Evolutionary conservation across 2,888 invertebrate species (phyloP).

Genomic region (Drosophila demipolita): DNA sequence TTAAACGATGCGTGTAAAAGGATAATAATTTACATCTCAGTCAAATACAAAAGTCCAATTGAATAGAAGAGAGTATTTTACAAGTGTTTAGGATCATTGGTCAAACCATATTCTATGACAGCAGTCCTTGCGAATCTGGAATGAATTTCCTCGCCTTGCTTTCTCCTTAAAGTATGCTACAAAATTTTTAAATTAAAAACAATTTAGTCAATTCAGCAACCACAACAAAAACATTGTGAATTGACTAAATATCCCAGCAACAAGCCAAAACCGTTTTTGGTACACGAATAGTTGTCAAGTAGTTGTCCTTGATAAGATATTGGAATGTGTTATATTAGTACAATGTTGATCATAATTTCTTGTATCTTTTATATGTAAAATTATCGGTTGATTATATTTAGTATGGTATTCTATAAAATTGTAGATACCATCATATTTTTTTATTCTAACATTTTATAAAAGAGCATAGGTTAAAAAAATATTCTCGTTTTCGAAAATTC

Average conservation of each 20-base stretch:
- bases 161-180: background rate
- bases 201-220: background rate
- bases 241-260: background rate
- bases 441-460: background rate
- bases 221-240: background rate
- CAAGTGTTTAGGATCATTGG: background rate
- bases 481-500: background rate
- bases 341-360: background rate
- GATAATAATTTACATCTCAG: background rate
- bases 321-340: background rate
- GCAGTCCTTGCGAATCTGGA: background rate
- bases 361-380: background rate
- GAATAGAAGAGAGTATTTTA: background rate
- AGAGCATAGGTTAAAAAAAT: background rate
- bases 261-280: background rate
- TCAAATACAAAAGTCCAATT: background rate
- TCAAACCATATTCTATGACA: background rate
- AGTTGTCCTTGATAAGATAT: background rate
- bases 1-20: background rate
- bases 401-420: background rate
- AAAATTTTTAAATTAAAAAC: background rate
- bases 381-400: background rate
- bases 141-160: no score
- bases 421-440: background rate
- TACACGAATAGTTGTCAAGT: background rate